Evolutionary conservation across 2,113 vertebrate species (phyloP).

Genomic region (Prionailurus viverrinus): DNA sequence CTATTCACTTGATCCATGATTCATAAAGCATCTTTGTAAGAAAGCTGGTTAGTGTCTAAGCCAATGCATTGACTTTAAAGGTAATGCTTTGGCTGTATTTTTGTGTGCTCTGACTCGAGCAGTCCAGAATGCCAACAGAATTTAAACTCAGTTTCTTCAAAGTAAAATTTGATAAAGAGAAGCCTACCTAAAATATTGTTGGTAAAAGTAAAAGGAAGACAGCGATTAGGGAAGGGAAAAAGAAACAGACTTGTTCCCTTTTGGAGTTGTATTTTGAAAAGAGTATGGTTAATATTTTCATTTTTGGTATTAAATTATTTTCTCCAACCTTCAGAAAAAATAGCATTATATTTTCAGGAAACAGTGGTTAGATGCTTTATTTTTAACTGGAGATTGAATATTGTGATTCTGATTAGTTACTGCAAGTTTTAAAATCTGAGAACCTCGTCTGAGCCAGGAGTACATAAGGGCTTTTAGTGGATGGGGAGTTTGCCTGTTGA

Average conservation of each 20-base stretch:
- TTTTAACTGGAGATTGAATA: conserved; percentile 38
- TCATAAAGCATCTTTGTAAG: conserved; percentile 82
- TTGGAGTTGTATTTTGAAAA: conserved; percentile 27
- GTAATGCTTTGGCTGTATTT: conserved; percentile 73
- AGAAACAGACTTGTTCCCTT: background rate
- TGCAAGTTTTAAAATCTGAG: conserved; percentile 36
- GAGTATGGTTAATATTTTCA: conserved; percentile 14
- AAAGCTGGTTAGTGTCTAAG: conserved; percentile 64
- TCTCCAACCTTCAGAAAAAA: background rate
- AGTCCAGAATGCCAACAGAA: conserved; percentile 58
- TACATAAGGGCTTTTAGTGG: conserved; percentile 11
- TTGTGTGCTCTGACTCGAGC: conserved; percentile 69
- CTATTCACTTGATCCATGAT: conserved; percentile 81
- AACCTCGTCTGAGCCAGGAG: background rate
- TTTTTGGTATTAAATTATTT: conserved; percentile 12
- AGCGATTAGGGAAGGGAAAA: background rate
- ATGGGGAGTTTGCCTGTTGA: background rate
- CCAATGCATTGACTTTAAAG: conserved; percentile 82
- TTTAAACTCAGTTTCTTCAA: conserved; percentile 75
- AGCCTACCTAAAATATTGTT: conserved; percentile 65
- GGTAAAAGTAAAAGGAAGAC: conserved; percentile 65
- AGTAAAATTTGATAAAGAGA: conserved; percentile 79
- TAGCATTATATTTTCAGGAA: background rate
- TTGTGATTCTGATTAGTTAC: conserved; percentile 43
- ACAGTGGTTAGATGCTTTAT: background rate